Base-by-base conservation (phyloP, 2,888 invertebrate genomes). In the Clunio marinus region DNA sequence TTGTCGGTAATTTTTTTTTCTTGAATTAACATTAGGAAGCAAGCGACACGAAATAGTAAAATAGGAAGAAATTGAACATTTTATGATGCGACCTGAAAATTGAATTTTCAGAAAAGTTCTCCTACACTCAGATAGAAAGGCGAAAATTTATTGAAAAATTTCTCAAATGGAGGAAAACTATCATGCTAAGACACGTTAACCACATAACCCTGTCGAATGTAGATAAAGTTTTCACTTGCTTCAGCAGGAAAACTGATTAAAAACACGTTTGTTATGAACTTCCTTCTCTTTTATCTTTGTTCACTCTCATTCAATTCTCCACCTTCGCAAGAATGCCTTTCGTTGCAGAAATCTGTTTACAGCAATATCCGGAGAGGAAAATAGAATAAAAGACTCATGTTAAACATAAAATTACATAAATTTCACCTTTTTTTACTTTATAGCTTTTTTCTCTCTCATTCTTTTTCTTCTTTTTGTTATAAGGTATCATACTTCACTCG, bases 321-420 rank as follows among this genome's bases (percentile, higher is more conserved):
- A n/a, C 27, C 15, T 59, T 22, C 37, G 15, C 60, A 60, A n/a
- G n/a, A 20, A 37, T 63, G 63, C 63, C 63, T 25, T 51, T 17
- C 63, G 46, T 46, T 63, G 63, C 63, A 63, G 46, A 63, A 63
- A 63, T 63, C 63, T 63, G 45, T 63, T 63, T 46, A 45, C 41
- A 20, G 45, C 63, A 63, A 27, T 63, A 24, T 63, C 46, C 46
- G 45, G 2, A 60, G 20, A 63, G 63, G 45, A 63, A 63, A 63
- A 63, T 45, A 41, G 63, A 63, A 60, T 60, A 60, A 60, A 60
- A 60, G 60, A 63, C 46, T 63, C 63, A 41, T 63, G 63, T 63
- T 46, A 25, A 63, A 63, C 66, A 66, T 51, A 66, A 66, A 66
- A 66, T 66, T 66, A 66, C 66, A 66, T 66, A 66, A 66, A 66